Conservation (phyloP, 2,888 invertebrate species). For the Cephus runcator region DNA sequence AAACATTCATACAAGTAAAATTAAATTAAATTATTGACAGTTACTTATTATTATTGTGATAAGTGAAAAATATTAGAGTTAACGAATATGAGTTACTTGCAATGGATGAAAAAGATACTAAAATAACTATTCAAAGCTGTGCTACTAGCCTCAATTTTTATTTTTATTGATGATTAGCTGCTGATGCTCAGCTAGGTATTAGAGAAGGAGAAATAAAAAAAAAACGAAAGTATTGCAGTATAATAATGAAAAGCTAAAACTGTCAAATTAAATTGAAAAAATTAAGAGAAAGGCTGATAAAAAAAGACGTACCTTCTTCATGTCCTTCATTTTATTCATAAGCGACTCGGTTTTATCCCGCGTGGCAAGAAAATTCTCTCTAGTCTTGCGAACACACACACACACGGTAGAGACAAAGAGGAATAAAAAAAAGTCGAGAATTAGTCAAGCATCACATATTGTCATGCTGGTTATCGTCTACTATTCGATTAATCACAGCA, state of each 20-base stretch:
- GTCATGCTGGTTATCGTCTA: neutral
- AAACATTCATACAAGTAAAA: conserved; percentile 21
- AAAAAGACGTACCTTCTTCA: conserved; percentile 77
- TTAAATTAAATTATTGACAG: conserved; percentile 25
- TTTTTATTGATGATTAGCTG: too few relatives aligned
- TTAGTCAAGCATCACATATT: conserved; percentile 34
- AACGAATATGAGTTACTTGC: too few relatives aligned
- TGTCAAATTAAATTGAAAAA: conserved; percentile 5
- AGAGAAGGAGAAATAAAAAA: neutral
- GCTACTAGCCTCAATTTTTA: too few relatives aligned
- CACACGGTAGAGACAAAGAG: conserved; percentile 28
- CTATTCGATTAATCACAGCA: too few relatives aligned
- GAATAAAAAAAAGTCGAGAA: conserved; percentile 31
- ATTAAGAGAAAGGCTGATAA: conserved; percentile 12
- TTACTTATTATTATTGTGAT: conserved; percentile 2
- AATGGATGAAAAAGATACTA: too few relatives aligned
- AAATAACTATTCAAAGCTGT: too few relatives aligned
- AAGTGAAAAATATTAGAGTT: too few relatives aligned
- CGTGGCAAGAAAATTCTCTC: conserved; percentile 92
- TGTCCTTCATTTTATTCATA: conserved; percentile 97
- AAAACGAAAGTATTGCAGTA: neutral
- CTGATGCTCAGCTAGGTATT: too few relatives aligned
- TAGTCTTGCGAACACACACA: conserved; percentile 74
- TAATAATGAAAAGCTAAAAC: neutral
- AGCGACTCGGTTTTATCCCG: conserved; percentile 90